Percentiles rank a stretch among this genome's conserved stretches.
Conservation (phyloP, 2,797 vertebrate species). For the Oreochromis grahami region DNA sequence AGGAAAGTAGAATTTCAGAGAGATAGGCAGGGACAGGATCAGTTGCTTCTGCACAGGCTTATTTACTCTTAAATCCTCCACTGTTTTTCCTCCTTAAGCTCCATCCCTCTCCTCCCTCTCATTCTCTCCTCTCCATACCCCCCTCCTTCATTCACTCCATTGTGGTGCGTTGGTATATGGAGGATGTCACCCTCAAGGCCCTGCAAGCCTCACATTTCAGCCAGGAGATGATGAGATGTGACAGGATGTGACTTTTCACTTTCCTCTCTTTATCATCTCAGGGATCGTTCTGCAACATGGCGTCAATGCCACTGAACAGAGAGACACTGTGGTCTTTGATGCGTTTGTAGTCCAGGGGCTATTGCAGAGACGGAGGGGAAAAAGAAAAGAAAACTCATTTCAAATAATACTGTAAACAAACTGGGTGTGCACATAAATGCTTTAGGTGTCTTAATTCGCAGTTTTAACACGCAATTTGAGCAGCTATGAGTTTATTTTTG, state of each 20-base stretch:
- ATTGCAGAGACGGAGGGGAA: not conserved
- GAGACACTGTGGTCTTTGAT: slow-evolving; percentile 31
- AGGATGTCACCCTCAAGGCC: slow-evolving; percentile 72
- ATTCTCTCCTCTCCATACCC: slow-evolving; percentile 5
- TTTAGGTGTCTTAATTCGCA: not conserved
- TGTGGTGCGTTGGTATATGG: slow-evolving; percentile 62
- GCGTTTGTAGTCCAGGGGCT: slow-evolving; percentile 28
- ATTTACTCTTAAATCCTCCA: slow-evolving; percentile 61
- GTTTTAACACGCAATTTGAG: not conserved
- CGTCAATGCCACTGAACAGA: slow-evolving; percentile 39
- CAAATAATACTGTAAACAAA: slow-evolving; percentile 3
- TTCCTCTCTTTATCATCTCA: slow-evolving; percentile 75
- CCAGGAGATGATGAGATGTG: slow-evolving; percentile 70
- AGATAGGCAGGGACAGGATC: slow-evolving; percentile 53
- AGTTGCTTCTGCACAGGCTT: slow-evolving; percentile 50
- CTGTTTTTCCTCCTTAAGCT: slow-evolving; percentile 33
- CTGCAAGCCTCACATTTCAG: slow-evolving; percentile 70
- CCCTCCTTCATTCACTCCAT: slow-evolving; percentile 31
- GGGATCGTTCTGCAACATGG: slow-evolving; percentile 58
- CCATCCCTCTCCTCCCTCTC: slow-evolving; percentile 13
- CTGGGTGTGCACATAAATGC: not conserved
- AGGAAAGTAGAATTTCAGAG: slow-evolving; percentile 63
- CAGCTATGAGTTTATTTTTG: not conserved
- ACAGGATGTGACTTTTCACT: slow-evolving; percentile 76
- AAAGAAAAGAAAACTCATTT: not conserved